phyloP scores from a whole-genome alignment of 2,797 vertebrate species.

The Phyllotis vaccarum region DNA sequence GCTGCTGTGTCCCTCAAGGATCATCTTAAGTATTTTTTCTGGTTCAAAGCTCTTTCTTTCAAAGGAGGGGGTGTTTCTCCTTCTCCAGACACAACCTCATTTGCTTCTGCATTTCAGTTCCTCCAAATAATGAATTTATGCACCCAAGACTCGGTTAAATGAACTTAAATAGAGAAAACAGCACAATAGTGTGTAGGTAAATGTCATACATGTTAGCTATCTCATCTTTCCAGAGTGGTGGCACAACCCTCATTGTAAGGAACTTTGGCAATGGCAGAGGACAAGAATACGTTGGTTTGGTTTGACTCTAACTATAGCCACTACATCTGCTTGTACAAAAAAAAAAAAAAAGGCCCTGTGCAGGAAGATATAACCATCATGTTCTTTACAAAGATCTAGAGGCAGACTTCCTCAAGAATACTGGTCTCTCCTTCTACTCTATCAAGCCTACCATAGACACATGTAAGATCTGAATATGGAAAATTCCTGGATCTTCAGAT shows the following conservation, averaged over 20 bases:
- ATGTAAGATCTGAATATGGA: background rate
- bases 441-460: background rate
- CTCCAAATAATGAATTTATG: background rate
- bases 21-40: background rate
- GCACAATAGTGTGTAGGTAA: background rate
- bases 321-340: slow-evolving; percentile 37
- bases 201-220: background rate
- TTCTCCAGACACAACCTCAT: background rate
- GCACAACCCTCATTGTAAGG: background rate
- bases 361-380: background rate
- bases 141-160: background rate
- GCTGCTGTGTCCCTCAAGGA: background rate
- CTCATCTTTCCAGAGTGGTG: background rate
- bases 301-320: background rate
- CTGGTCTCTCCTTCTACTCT: background rate
- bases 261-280: background rate
- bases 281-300: background rate
- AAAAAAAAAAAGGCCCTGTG: slow-evolving; percentile 44
- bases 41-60: background rate
- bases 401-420: slow-evolving; percentile 34
- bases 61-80: background rate
- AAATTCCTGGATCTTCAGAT: background rate
- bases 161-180: background rate
- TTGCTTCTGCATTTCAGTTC: background rate
- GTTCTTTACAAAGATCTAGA: slow-evolving; percentile 3